Percentiles rank a stretch among this genome's conserved stretches.
Conservation (phyloP, 1,140 invertebrate genomes). For the Xylocopa sonorina region DNA sequence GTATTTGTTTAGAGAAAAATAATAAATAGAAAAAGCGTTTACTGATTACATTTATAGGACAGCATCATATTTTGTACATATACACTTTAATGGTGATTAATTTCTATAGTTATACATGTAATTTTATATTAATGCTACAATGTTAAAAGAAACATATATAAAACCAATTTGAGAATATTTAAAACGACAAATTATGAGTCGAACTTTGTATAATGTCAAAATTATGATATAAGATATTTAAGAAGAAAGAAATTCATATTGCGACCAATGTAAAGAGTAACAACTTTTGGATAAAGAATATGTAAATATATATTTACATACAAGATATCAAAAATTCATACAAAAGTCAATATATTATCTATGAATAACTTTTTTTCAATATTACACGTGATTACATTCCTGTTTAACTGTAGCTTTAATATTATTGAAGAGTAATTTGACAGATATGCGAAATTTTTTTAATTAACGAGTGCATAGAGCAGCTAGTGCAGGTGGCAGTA, state of each 20-base stretch:
- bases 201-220: constrained; percentile 35
- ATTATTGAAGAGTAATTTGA: constrained; percentile 21
- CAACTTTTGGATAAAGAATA: constrained; percentile 37
- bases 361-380: constrained; percentile 34
- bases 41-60: constrained; percentile 24
- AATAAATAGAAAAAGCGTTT: background rate
- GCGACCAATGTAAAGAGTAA: constrained; percentile 62
- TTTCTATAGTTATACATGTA: constrained; percentile 48
- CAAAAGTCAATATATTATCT: constrained; percentile 37
- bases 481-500: constrained; percentile 46
- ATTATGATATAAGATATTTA: constrained; percentile 36
- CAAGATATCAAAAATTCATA: constrained; percentile 1
- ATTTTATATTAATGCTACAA: constrained; percentile 22
- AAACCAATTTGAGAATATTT: constrained; percentile 11
- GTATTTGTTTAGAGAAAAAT: too few species aligned
- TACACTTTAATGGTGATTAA: constrained; percentile 25
- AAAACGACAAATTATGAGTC: constrained; percentile 11
- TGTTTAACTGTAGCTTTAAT: constrained; percentile 41
- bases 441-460: constrained; percentile 24
- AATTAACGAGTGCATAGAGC: constrained; percentile 36
- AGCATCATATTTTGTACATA: constrained; percentile 45
- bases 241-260: constrained; percentile 24
- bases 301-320: constrained; percentile 58
- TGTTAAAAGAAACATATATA: background rate
- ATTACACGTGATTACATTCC: constrained; percentile 52